Percentiles rank a stretch among this genome's conserved stretches.
Evolutionary conservation across 2,797 vertebrate genomes (phyloP).

Genomic region (Acrossocheilus wenchowensis): DNA sequence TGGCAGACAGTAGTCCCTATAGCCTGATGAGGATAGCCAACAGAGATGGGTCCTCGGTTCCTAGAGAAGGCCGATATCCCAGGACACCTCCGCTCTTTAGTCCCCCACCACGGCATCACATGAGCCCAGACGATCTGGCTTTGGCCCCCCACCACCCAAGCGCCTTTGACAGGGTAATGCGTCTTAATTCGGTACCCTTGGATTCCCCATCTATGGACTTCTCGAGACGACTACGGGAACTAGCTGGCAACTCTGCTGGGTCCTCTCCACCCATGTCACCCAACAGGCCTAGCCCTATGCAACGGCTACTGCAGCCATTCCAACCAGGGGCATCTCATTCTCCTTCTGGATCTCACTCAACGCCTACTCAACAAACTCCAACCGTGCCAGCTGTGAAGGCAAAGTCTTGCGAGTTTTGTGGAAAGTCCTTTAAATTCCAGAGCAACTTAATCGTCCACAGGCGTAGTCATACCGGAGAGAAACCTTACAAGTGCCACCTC

Average conservation of each 20-base stretch:
- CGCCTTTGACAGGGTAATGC: constrained; percentile 98
- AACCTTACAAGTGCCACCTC: constrained; percentile 98
- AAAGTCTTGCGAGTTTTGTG: constrained; percentile 98
- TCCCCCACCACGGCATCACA: constrained; percentile 94
- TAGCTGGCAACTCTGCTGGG: constrained; percentile 90
- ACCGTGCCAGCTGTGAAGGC: constrained; percentile 88
- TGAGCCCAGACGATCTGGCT: constrained; percentile 96
- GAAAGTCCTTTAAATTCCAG: constrained; percentile 99
- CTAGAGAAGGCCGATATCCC: constrained; percentile 91
- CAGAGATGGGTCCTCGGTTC: constrained; percentile 86
- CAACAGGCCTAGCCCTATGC: constrained; percentile 95
- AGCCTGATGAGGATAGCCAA: constrained; percentile 96
- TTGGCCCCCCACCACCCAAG: constrained; percentile 97
- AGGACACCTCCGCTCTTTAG: constrained; percentile 96
- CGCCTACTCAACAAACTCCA: constrained; percentile 74
- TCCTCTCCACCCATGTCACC: constrained; percentile 95
- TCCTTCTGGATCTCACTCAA: constrained; percentile 87
- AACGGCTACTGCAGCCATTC: constrained; percentile 98
- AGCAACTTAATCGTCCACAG: constrained; percentile 98
- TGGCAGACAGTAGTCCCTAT: constrained; percentile 97
- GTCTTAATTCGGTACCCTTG: constrained; percentile 95
- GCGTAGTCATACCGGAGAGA: constrained; percentile 97
- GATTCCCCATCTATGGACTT: constrained; percentile 98
- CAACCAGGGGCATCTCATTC: constrained; percentile 94
- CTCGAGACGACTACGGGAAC: constrained; percentile 93